Conservation (phyloP, 2,888 invertebrate species). For the Hydrotaea diabolus region DNA sequence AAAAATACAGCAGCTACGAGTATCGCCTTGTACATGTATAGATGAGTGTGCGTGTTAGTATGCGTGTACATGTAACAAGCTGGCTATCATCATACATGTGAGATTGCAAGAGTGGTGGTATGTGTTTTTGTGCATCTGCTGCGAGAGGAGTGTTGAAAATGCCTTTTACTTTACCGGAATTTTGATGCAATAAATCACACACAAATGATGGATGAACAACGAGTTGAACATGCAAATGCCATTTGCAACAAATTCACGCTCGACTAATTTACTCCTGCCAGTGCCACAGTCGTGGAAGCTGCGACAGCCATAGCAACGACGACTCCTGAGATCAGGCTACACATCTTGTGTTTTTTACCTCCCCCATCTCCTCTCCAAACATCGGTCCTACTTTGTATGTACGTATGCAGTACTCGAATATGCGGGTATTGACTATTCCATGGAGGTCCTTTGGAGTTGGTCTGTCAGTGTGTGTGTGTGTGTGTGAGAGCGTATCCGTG, state of each 20-base stretch:
- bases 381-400: neutral
- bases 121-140: neutral
- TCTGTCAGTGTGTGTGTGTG: conserved; percentile 18
- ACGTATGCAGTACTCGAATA: neutral
- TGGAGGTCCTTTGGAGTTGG: conserved; percentile 3
- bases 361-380: too few species aligned
- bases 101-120: neutral
- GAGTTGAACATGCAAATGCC: conserved; percentile 68
- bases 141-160: conserved; percentile 27
- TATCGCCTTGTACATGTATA: conserved; percentile 10
- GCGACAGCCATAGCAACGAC: neutral
- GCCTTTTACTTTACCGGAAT: conserved; percentile 45
- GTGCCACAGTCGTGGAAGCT: neutral
- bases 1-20: neutral
- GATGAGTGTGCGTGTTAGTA: neutral
- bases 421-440: neutral
- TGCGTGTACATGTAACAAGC: neutral
- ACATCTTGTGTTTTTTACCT: conserved; percentile 8
- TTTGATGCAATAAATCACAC: conserved; percentile 60
- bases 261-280: conserved; percentile 58
- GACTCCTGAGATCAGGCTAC: conserved; percentile 23
- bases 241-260: conserved; percentile 66
- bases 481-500: conserved; percentile 8
- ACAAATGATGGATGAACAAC: conserved; percentile 68
- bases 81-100: conserved; percentile 26